Percentiles rank a stretch among this genome's conserved stretches.
These are phyloP conservation scores for Luidia sarsii DNA, from an alignment of 53 echinoderm and acorn worm species.

Conservation along the genomic window DNA sequence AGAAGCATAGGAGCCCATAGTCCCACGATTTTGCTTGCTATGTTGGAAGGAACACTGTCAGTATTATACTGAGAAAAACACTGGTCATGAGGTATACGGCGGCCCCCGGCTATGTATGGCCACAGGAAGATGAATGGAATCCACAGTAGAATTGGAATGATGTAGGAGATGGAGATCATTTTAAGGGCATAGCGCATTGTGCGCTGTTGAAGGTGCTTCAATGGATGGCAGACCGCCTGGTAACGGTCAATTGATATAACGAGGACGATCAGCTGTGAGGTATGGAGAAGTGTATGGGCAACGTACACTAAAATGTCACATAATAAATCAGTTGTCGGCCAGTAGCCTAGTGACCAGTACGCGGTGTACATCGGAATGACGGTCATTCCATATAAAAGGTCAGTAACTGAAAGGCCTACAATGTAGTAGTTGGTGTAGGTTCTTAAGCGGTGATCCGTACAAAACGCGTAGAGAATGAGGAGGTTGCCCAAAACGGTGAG, in stretches of 20 bases:
- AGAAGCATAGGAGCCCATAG: slow-evolving; percentile 62
- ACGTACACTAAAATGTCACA: slow-evolving; percentile 46
- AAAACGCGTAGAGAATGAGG: slow-evolving; percentile 41
- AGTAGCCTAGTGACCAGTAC: slow-evolving; percentile 47
- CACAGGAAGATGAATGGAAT: slow-evolving; percentile 55
- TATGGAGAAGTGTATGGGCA: slow-evolving; percentile 50
- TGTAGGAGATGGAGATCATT: slow-evolving; percentile 57
- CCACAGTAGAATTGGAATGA: slow-evolving; percentile 60
- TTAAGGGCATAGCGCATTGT: slow-evolving; percentile 42
- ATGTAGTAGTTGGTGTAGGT: slow-evolving; percentile 70
- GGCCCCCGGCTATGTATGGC: slow-evolving; percentile 53
- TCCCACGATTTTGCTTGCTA: slow-evolving; percentile 23
- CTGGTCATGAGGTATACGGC: slow-evolving; percentile 15
- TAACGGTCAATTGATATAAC: slow-evolving; percentile 62
- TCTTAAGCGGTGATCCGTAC: slow-evolving; percentile 30
- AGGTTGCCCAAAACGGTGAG: slow-evolving; percentile 60
- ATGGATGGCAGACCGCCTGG: slow-evolving; percentile 54
- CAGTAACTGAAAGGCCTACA: slow-evolving; percentile 48
- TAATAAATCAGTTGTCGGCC: slow-evolving; percentile 39
- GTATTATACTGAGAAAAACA: slow-evolving; percentile 59
- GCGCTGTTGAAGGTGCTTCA: slow-evolving; percentile 56
- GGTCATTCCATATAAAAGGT: slow-evolving; percentile 27
- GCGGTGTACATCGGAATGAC: slow-evolving; percentile 63
- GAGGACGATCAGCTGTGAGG: slow-evolving; percentile 22
- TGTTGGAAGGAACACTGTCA: slow-evolving; percentile 55